Evolutionary conservation across 2,113 vertebrate species (phyloP).

Genomic region (Tringa solitaria): DNA sequence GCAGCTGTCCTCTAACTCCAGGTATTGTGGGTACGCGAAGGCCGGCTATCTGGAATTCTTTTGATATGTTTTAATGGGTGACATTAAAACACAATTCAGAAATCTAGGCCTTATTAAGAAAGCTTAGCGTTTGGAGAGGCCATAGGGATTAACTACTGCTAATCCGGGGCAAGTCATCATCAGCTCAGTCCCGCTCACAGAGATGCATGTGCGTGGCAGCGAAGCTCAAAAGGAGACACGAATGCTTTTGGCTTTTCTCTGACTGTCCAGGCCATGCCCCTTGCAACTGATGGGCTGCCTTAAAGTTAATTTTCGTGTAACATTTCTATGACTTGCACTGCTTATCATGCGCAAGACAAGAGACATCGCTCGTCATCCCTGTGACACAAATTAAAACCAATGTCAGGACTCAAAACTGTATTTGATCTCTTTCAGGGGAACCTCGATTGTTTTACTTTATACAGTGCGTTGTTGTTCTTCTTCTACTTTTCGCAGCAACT

Average conservation of each 20-base stretch:
- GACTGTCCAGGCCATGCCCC: background rate
- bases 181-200: background rate
- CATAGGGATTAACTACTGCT: background rate
- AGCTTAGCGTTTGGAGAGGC: background rate
- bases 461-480: slow-evolving; percentile 68
- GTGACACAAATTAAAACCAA: background rate
- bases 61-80: background rate
- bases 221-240: background rate
- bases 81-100: background rate
- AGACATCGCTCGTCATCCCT: background rate
- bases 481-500: slow-evolving; percentile 87
- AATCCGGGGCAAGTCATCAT: background rate
- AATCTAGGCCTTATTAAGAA: background rate
- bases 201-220: background rate
- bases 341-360: background rate
- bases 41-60: background rate
- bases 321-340: background rate
- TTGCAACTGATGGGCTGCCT: background rate
- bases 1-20: background rate
- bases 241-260: background rate
- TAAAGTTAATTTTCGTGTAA: background rate
- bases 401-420: slow-evolving; percentile 34
- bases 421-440: slow-evolving; percentile 64
- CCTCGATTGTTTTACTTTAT: slow-evolving; percentile 65
- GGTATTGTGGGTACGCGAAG: accelerated